A percentile compares a stretch with the other conserved stretches of the same genome.
Conservation (phyloP, 2,113 vertebrate genomes). For the Anolis carolinensis region DNA sequence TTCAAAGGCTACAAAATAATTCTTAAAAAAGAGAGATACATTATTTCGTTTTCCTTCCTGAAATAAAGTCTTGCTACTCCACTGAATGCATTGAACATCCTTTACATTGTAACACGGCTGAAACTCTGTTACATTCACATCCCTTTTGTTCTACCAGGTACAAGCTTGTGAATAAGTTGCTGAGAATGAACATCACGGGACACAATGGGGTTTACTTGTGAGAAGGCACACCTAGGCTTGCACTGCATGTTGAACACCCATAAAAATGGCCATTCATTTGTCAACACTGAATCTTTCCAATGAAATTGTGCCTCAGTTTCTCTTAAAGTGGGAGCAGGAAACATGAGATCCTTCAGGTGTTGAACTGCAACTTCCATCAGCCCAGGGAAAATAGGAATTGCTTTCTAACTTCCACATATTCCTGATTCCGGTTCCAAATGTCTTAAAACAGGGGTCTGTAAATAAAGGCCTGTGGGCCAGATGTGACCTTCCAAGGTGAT, state of each 20-base stretch:
- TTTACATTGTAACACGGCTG: neutral
- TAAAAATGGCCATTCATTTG: neutral
- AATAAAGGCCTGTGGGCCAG: no score
- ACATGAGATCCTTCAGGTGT: neutral
- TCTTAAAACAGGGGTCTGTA: no score
- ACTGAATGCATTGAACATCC: conserved; percentile 8
- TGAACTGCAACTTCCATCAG: neutral
- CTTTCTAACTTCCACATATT: neutral
- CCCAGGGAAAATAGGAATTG: neutral
- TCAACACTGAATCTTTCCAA: neutral
- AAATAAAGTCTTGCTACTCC: neutral
- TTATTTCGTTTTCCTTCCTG: neutral
- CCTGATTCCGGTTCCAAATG: neutral
- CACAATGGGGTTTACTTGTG: neutral
- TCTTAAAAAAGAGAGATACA: neutral
- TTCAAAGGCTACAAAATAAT: neutral
- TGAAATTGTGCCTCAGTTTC: neutral
- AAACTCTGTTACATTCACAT: neutral
- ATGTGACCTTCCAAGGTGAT: no score
- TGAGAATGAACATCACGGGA: neutral
- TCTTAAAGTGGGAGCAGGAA: neutral
- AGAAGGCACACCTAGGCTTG: neutral
- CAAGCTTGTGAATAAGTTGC: neutral
- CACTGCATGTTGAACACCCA: neutral
- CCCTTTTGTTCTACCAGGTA: neutral